Evolutionary conservation across 2,888 invertebrate genomes (phyloP).

Genomic region (Trimorus sp.): DNA sequence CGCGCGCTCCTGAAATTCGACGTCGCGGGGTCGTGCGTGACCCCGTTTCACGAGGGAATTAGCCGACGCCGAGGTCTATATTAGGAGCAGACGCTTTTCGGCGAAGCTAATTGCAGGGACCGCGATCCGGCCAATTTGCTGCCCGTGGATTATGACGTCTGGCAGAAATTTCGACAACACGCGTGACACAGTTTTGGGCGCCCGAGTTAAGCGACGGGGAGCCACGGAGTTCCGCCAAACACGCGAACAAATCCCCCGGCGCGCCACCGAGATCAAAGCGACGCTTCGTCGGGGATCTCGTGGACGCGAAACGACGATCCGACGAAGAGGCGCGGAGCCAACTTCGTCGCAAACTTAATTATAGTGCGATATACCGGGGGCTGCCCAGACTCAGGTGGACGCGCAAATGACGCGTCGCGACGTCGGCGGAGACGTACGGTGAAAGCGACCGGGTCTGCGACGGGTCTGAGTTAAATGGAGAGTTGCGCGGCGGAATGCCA

Average conservation of each 20-base stretch:
- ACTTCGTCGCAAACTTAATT: constrained; percentile 61
- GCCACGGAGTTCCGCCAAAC: constrained; percentile 12
- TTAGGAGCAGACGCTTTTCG: constrained; percentile 57
- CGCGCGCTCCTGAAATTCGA: constrained; percentile 77
- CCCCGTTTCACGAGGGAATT: constrained; percentile 46
- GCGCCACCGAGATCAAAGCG: constrained; percentile 58
- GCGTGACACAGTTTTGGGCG: constrained; percentile 26
- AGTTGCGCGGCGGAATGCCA: too few species aligned
- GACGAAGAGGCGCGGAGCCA: constrained; percentile 55
- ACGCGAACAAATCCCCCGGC: constrained; percentile 24
- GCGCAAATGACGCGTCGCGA: constrained; percentile 46
- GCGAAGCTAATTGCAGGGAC: constrained; percentile 48
- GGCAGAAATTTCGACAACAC: constrained; percentile 12
- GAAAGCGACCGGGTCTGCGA: constrained; percentile 19
- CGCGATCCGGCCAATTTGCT: constrained; percentile 8
- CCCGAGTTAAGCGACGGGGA: constrained; percentile 29
- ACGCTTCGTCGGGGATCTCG: constrained; percentile 44
- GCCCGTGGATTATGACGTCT: constrained; percentile 28
- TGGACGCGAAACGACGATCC: constrained; percentile 52
- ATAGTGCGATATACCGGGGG: constrained; percentile 64
- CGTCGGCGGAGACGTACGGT: constrained; percentile 37
- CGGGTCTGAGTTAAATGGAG: too few species aligned
- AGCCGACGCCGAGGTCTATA: constrained; percentile 56
- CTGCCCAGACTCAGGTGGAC: constrained; percentile 54
- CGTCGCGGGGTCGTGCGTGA: constrained; percentile 61